Base-by-base conservation (phyloP, 37 sponge, comb jelly and placozoan genomes). In the Haliclona indistincta region DNA sequence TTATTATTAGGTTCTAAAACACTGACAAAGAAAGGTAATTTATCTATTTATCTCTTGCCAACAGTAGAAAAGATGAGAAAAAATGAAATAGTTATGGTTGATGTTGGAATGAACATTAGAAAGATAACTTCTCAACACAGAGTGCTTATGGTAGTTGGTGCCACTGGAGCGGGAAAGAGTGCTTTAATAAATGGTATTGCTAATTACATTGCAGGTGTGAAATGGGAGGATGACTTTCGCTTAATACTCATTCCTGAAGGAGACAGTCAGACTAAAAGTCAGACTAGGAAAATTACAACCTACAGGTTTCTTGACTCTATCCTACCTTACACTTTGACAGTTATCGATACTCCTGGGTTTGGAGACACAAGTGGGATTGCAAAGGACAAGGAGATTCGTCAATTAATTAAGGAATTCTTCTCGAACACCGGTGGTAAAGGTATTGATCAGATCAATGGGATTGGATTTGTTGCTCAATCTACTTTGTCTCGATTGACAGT, bases 321-420 rank as follows among this genome's bases (percentile, higher is more conserved):
- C 17, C 1, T 80, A 8, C 34, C 33, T 20, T 80, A 62, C 67
- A 70, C 70, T 13, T 77, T 90, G 19, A 90, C 86, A 33, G 81
- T 90, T 51, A 71, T 90, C 26, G 86, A 90, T 45, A 90, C 91
- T 1, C 91, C 91, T 10, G 91, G 91, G 5, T 90, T 90, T 71
- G 86, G 91, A 3, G 86, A 90, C 43, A 90, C 91, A 3, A 15
- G 39, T 26, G 91, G 91, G 2, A 28, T 90, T 0, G 72, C 75
- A 67, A 38, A 78, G 33, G 86, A 90, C 44, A 51, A 81, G 17
- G 42, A 36, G 5, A 76, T 85, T 17, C 28, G 29, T 0, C 39
- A 36, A 8, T 81, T 84, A 30, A 81, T 90, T 35, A 54, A 73
- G 39, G 78, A 75, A 33, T 76, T 90, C 29, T 90, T 90, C 49